phyloP scores from a whole-genome alignment of 2,888 invertebrate genomes.

The Idaea dimidiata region DNA sequence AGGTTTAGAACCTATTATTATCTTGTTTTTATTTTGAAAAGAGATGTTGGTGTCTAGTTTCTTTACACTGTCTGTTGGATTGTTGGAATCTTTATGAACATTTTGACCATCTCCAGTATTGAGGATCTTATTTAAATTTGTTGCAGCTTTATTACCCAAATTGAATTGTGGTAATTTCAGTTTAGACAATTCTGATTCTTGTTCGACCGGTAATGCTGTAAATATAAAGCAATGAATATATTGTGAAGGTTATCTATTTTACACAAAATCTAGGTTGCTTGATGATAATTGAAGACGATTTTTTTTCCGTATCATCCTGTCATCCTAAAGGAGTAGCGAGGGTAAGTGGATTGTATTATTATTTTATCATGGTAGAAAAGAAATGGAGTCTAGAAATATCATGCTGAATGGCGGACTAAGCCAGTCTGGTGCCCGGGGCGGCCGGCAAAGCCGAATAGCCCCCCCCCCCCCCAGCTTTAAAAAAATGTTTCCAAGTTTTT shows the following conservation, averaged over 20 bases:
- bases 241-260: background rate
- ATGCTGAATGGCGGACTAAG: too few species aligned
- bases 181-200: constrained; percentile 10
- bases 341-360: too few species aligned
- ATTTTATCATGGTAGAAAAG: too few species aligned
- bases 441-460: too few species aligned
- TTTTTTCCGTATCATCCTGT: background rate
- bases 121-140: background rate
- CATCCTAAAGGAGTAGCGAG: too few species aligned
- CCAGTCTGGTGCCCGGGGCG: too few species aligned
- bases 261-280: background rate
- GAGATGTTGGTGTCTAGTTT: constrained; percentile 3
- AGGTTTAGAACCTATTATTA: constrained; percentile 54
- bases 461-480: too few species aligned
- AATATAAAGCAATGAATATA: background rate
- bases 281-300: background rate
- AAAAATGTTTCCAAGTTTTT: too few species aligned
- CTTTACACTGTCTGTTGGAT: constrained; percentile 5
- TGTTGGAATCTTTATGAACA: constrained; percentile 1
- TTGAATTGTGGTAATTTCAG: background rate
- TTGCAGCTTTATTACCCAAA: background rate
- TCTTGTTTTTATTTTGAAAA: constrained; percentile 37
- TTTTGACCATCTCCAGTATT: background rate
- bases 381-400: too few species aligned
- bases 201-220: constrained; percentile 13